Evolutionary conservation across 2,888 invertebrate genomes (phyloP).

Genomic region (Hyalella azteca): DNA sequence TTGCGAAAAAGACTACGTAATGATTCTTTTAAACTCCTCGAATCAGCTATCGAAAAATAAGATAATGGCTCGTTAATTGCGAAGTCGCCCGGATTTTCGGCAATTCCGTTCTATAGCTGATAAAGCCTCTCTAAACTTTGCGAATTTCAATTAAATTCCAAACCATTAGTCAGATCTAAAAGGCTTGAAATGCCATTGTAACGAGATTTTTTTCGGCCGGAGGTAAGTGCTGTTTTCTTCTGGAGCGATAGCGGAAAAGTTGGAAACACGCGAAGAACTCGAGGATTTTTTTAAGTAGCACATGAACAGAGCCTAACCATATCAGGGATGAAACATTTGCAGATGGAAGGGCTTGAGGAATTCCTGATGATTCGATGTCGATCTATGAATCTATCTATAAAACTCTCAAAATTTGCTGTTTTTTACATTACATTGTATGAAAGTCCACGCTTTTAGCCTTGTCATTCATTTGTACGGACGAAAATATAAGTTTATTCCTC

Average conservation of each 20-base stretch:
- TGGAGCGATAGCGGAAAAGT: not conserved
- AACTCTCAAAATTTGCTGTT: no score
- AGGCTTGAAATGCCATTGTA: not conserved
- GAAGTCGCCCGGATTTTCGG: not conserved
- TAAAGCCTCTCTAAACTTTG: not conserved
- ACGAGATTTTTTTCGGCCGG: not conserved
- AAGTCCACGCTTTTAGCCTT: no score
- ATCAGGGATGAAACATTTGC: no score
- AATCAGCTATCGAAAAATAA: slow-evolving; percentile 27
- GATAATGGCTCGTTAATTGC: slow-evolving; percentile 26
- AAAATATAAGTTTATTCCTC: no score
- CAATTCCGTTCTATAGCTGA: not conserved
- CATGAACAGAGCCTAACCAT: no score
- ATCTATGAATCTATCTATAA: no score
- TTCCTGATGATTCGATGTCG: no score
- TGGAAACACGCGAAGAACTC: no score
- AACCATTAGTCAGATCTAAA: not conserved
- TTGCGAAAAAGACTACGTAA: slow-evolving; percentile 11
- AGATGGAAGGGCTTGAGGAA: no score
- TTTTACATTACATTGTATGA: no score
- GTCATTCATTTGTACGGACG: no score
- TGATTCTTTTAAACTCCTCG: slow-evolving; percentile 6
- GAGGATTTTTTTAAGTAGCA: no score
- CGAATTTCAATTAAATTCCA: not conserved
- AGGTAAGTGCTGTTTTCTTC: not conserved